phyloP scores from a whole-genome alignment of 2,797 vertebrate genomes.

The Darevskia mixta region DNA sequence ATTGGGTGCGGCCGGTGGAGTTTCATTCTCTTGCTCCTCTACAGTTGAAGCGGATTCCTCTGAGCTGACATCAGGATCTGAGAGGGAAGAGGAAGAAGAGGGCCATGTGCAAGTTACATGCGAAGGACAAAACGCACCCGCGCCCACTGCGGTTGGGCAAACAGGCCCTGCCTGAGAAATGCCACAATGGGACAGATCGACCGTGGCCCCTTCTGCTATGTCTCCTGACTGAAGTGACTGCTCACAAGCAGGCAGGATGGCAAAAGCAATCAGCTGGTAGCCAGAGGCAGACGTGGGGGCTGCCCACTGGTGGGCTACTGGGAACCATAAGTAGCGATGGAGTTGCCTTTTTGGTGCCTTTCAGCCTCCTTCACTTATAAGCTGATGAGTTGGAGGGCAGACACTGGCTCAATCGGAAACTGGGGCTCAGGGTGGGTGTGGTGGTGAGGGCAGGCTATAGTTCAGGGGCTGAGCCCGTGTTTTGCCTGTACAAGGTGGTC shows the following conservation, averaged over 20 bases:
- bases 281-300: neutral
- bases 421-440: too few species aligned
- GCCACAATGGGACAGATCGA: too few species aligned
- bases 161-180: neutral
- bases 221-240: too few species aligned
- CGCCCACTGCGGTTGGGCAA: neutral
- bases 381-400: too few species aligned
- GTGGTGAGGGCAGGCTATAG: too few species aligned
- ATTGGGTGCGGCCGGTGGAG: constrained; percentile 77
- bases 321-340: neutral
- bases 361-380: too few species aligned
- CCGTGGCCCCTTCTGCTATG: too few species aligned
- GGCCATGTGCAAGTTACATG: neutral
- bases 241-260: neutral
- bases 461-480: too few species aligned
- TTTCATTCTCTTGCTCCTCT: constrained; percentile 84
- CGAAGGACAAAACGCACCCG: neutral
- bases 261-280: neutral
- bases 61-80: constrained; percentile 87
- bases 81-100: constrained; percentile 2
- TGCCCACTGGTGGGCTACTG: neutral
- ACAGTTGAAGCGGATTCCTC: constrained; percentile 89
- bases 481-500: too few species aligned
- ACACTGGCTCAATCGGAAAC: too few species aligned
- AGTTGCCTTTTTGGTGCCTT: too few species aligned